Conservation (phyloP, 2,113 vertebrate genomes). For the Ursus arctos region DNA sequence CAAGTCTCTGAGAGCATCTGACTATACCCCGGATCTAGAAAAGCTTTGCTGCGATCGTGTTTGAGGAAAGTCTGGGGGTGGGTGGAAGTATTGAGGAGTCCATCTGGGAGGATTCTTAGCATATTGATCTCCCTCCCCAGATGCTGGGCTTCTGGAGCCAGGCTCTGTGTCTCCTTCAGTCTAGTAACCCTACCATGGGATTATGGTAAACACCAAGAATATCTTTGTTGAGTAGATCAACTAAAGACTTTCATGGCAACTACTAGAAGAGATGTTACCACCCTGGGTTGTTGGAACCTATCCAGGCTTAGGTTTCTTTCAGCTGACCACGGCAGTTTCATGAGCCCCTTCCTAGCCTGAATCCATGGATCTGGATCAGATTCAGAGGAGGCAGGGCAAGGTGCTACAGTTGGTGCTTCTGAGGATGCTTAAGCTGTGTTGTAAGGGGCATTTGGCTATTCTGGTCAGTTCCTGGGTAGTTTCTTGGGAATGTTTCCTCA, state of each 20-base stretch:
- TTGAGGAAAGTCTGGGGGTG: background rate
- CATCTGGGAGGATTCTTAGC: background rate
- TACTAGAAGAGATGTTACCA: background rate
- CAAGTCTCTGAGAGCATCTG: background rate
- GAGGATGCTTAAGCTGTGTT: background rate
- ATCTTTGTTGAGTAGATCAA: background rate
- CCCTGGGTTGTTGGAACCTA: background rate
- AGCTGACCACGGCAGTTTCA: background rate
- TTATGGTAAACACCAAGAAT: background rate
- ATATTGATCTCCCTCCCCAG: background rate
- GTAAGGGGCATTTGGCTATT: background rate
- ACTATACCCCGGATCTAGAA: background rate
- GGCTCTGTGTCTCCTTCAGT: background rate
- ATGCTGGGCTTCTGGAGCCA: background rate
- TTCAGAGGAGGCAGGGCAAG: background rate
- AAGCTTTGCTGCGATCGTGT: background rate
- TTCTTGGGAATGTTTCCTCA: constrained; percentile 25
- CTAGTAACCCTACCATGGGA: background rate
- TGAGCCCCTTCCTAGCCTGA: background rate
- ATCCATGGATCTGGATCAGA: background rate
- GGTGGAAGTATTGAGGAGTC: background rate
- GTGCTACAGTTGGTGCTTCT: background rate
- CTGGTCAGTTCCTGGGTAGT: background rate
- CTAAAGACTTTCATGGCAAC: background rate
- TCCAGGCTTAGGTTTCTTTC: background rate